Conservation (phyloP, 2,888 invertebrate species). For the Diachrysia chrysitis region DNA sequence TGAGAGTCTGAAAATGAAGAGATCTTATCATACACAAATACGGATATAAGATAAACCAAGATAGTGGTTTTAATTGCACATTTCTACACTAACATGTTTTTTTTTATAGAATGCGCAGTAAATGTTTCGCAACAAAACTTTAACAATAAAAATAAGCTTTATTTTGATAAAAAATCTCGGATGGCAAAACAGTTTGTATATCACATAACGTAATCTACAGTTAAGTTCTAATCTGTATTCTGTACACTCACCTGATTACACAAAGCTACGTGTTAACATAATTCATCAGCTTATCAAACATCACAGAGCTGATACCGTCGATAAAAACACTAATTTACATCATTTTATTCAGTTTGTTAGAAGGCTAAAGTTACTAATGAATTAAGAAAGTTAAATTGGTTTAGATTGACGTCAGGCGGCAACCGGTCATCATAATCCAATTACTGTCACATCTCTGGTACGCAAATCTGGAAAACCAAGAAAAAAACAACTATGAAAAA, state of each 20-base stretch:
- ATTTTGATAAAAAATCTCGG: background rate
- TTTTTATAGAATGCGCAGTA: background rate
- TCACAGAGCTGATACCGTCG: conserved; percentile 6
- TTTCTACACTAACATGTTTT: background rate
- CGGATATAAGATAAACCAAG: background rate
- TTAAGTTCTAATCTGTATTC: background rate
- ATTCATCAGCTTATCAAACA: conserved; percentile 9
- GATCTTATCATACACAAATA: conserved; percentile 6
- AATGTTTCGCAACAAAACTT: background rate
- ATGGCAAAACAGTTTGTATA: background rate
- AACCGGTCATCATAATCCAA: conserved; percentile 37
- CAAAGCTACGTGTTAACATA: conserved; percentile 5
- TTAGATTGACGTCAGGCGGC: conserved; percentile 15
- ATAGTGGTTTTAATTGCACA: background rate
- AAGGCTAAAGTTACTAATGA: conserved; percentile 30
- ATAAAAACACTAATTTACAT: conserved; percentile 5
- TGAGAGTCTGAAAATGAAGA: conserved; percentile 7
- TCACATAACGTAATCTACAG: background rate
- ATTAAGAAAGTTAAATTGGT: conserved; percentile 30
- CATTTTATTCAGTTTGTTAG: conserved; percentile 4
- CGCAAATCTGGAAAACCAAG: conserved; percentile 19
- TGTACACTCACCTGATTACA: background rate
- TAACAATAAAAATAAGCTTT: background rate
- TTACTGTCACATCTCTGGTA: conserved; percentile 28
- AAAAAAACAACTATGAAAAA: conserved; percentile 25